Percentiles rank a stretch among this genome's conserved stretches.
Conservation (phyloP, 2,888 invertebrate genomes). For the Hemithea aestivaria region DNA sequence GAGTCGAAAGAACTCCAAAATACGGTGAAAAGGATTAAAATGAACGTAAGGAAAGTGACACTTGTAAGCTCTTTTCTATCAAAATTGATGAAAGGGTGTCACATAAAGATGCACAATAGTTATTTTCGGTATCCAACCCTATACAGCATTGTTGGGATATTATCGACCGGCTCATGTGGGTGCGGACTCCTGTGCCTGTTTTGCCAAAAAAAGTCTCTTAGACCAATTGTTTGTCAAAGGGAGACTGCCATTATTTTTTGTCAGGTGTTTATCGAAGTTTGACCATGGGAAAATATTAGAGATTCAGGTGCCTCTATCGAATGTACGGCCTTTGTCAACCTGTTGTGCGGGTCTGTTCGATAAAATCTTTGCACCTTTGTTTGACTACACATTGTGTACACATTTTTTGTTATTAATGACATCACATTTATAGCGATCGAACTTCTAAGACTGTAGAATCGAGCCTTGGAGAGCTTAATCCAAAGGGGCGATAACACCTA, state of each 20-base stretch:
- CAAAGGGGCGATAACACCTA: constrained; percentile 55
- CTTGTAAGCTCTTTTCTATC: constrained; percentile 72
- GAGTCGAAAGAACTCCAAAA: neutral
- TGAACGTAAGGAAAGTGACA: constrained; percentile 60
- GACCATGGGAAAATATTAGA: constrained; percentile 77
- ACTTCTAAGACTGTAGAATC: constrained; percentile 13
- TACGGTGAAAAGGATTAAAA: constrained; percentile 26
- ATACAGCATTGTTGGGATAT: constrained; percentile 64
- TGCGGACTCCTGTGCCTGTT: constrained; percentile 61
- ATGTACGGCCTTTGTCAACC: constrained; percentile 63
- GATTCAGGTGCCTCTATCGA: constrained; percentile 69
- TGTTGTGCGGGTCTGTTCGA: constrained; percentile 51
- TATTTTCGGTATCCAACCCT: constrained; percentile 65
- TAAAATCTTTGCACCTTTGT: constrained; percentile 54
- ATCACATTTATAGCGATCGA: constrained; percentile 16
- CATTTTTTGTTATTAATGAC: constrained; percentile 33
- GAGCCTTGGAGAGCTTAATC: constrained; percentile 43
- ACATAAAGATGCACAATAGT: constrained; percentile 70
- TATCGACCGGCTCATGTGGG: constrained; percentile 67
- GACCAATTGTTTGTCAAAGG: constrained; percentile 76
- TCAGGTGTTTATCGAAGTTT: constrained; percentile 72
- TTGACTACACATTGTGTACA: constrained; percentile 34
- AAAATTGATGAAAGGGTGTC: constrained; percentile 72
- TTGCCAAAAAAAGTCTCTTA: constrained; percentile 68
- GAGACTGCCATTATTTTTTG: constrained; percentile 65